Conservation (phyloP, 2,888 invertebrate genomes). For the Ormyrus nitidulus region DNA sequence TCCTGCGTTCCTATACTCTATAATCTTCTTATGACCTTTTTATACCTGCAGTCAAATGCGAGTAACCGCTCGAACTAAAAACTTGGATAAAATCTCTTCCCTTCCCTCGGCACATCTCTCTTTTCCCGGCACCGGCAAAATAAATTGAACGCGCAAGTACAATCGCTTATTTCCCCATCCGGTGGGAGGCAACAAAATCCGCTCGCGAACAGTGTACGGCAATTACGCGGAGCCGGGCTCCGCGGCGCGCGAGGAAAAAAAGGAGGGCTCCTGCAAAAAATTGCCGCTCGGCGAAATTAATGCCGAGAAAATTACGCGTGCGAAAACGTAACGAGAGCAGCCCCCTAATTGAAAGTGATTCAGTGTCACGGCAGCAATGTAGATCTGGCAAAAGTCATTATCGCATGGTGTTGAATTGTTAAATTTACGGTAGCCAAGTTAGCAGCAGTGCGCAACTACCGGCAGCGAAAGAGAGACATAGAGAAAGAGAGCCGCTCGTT, state of each 20-base stretch:
- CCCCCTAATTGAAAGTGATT: constrained; percentile 44
- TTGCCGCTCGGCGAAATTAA: background rate
- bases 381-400: constrained; percentile 39
- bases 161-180: too few species aligned
- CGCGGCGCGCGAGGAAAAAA: too few species aligned
- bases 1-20: background rate
- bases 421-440: constrained; percentile 39
- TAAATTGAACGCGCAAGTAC: too few species aligned
- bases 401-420: constrained; percentile 39
- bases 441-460: background rate
- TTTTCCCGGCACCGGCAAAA: too few species aligned
- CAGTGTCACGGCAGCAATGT: background rate
- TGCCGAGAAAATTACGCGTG: constrained; percentile 2
- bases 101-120: too few species aligned
- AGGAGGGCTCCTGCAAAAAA: too few species aligned
- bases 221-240: too few species aligned
- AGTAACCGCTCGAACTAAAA: too few species aligned
- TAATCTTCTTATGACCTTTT: constrained; percentile 22
- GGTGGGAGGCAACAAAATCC: too few species aligned
- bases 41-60: background rate
- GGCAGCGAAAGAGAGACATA: too few species aligned
- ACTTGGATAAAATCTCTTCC: too few species aligned
- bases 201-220: too few species aligned
- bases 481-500: background rate
- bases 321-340: constrained; percentile 18